A percentile compares a stretch with the other conserved stretches of the same genome.
Evolutionary conservation across 2,888 invertebrate species (phyloP).

Genomic region (Dichetophora obliterata): DNA sequence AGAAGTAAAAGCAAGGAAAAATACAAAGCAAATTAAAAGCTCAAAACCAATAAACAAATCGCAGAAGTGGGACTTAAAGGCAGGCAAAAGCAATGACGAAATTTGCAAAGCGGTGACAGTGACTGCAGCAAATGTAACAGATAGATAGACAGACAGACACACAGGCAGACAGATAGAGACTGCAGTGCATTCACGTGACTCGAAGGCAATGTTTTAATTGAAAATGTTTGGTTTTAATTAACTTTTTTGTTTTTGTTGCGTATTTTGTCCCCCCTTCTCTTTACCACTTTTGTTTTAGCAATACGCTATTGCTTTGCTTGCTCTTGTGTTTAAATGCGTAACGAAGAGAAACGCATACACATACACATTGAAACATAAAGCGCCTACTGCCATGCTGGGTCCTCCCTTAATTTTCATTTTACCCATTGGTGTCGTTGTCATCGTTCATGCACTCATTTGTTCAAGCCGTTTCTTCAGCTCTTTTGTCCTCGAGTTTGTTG

Average conservation of each 20-base stretch:
- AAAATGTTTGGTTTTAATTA: conserved; percentile 66
- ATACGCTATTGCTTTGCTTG: not conserved
- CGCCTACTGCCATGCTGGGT: conserved; percentile 19
- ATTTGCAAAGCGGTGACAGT: not conserved
- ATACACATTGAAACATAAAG: not conserved
- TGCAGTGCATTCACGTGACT: not conserved
- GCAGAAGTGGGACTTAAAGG: too few relatives aligned
- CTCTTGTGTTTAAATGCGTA: too few relatives aligned
- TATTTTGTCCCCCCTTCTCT: not conserved
- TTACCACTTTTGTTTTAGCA: not conserved
- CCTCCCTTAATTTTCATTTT: conserved; percentile 45
- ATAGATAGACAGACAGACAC: not conserved
- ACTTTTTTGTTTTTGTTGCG: conserved; percentile 55
- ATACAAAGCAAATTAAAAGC: too few relatives aligned
- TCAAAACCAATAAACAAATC: too few relatives aligned
- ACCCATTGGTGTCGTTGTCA: conserved; percentile 28
- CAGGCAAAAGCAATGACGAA: too few relatives aligned
- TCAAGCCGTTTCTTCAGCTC: not conserved
- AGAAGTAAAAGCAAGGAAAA: too few relatives aligned
- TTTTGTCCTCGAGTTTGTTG: not conserved
- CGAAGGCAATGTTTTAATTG: conserved; percentile 54
- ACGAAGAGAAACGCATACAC: not conserved
- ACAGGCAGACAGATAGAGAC: not conserved
- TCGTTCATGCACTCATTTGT: not conserved
- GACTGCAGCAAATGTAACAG: not conserved